Evolutionary conservation across 2,888 invertebrate species (phyloP), one percentile per base, ranked within the genome.

Genomic region (Dermolepida albohirtum): DNA sequence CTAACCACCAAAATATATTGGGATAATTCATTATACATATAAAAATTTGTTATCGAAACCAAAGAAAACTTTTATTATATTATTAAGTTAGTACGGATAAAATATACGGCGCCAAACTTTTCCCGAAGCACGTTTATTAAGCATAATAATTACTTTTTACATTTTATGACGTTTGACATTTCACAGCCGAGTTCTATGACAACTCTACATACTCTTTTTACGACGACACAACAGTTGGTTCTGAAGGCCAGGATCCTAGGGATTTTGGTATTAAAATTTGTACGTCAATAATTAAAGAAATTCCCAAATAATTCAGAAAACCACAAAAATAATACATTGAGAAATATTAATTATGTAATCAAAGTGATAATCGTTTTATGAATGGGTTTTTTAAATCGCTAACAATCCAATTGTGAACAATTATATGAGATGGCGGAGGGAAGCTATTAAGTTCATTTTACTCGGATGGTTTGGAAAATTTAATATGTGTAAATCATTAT

Each of bases 1-100:
- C 73, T 75, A 83, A 74, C 80, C 82, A 82, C 75, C 82, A 79
- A 74, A 80, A 72, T 67, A 79, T 72, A 71, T 76, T 74, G 44
- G 71, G 72, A 70, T 71, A 74, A 75, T 76, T 73, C 78, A 77
- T 74, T 59, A 1, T 34, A 6, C 10, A 34, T 34, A 41, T 69
- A 51, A 40, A 65, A 71, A 69, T 66, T 59, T 59, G 62, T 67
- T 22, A n/a, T 49, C 22, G 16, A 11, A 6, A 59, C 29, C 34
- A 39, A 14, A 52, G 22, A 40, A 27, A 47, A 52, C 65, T 52
- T 57, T 54, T 64, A 59, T 50, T 51, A 57, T 43, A 41, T 17
- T 44, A 39, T 12, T 34, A 40, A 17, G 41, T 44, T 50, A 41
- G 49, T 34, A 50, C 14, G 40, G 55, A 47, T 55, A 57, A 67